These are phyloP conservation scores for Halcyon chelicuti DNA, from an alignment of 2,797 vertebrate species.

Conservation along the genomic window DNA sequence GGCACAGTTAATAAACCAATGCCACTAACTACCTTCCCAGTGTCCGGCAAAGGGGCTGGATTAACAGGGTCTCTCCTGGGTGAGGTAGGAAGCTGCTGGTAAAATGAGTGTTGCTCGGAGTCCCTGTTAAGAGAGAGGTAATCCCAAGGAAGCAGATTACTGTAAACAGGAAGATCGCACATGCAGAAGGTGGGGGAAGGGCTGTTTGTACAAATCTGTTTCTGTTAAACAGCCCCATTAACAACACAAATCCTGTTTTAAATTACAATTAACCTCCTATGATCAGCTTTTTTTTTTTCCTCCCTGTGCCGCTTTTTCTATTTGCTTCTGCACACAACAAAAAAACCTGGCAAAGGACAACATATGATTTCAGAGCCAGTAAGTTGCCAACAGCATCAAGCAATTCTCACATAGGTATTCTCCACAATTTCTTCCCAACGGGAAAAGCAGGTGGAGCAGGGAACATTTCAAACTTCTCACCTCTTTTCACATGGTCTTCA, in stretches of 20 bases:
- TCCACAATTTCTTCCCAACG: not conserved
- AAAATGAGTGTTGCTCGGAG: constrained; percentile 25
- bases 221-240: constrained; percentile 62
- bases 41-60: constrained; percentile 19
- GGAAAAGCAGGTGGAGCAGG: not conserved
- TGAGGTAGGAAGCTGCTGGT: constrained; percentile 31
- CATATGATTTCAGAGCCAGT: not conserved
- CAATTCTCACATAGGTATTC: not conserved
- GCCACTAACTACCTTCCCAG: not conserved
- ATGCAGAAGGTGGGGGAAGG: constrained; percentile 57
- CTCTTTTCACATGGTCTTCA: not conserved
- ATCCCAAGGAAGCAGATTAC: constrained; percentile 78
- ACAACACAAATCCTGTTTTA: constrained; percentile 54
- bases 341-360: not conserved
- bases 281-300: not conserved
- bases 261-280: not conserved
- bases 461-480: not conserved
- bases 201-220: constrained; percentile 53
- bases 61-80: constrained; percentile 51
- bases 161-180: constrained; percentile 73
- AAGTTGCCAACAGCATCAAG: not conserved
- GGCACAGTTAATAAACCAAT: not conserved
- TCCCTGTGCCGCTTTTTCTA: not conserved
- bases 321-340: not conserved
- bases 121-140: constrained; percentile 60